Base-by-base conservation (phyloP, 2,888 invertebrate species). In the Tetranychus truncatus region DNA sequence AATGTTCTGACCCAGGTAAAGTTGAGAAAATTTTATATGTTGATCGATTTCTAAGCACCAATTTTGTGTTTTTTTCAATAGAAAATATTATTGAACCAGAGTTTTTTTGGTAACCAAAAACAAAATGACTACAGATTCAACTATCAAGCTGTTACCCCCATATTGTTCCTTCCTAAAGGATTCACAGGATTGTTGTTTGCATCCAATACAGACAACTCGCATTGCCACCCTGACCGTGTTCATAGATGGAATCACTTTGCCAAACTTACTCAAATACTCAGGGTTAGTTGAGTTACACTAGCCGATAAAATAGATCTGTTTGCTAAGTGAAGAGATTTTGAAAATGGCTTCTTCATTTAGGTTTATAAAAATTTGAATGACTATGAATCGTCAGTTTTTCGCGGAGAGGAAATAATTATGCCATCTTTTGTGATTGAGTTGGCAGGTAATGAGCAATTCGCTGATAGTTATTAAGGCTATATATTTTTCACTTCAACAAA, bases 201-300 rank as follows among this genome's bases (percentile, higher is more conserved):
- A 0, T 1, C 3, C 55, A 15, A 1, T 45, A 55, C 9, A 55
- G 55, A 55, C 7, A 3, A 55, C 3, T 55, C 0, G 1, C 0
- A 55, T 55, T 55, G 67, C 20, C 45, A 71, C 3, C n/a, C 66
- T 11, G 67, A 74, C 34, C 20, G 18, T 21, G 15, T 46, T 55
- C 8, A 46, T 21, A 20, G 15, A 15, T 55, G 55, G 55, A 55
- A 55, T 55, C 55, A 6, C 9, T 55, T 55, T 55, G 15, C 55
- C 9, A 55, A 55, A 66, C 67, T 74, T 66, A 45, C 74, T 9
- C 20, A 74, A 71, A 65, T 74, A 9, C 44, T 74, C 8, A 34
- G 76, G 74, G 76, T 76, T 34, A 55, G 76, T 76, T 55, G 6
- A 15, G 9, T 55, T 15, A 2, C 15, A 55, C 15, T 55, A 15